These are phyloP conservation scores for Circaetus gallicus DNA, from an alignment of 2,113 vertebrate species.

Conservation along the genomic window DNA sequence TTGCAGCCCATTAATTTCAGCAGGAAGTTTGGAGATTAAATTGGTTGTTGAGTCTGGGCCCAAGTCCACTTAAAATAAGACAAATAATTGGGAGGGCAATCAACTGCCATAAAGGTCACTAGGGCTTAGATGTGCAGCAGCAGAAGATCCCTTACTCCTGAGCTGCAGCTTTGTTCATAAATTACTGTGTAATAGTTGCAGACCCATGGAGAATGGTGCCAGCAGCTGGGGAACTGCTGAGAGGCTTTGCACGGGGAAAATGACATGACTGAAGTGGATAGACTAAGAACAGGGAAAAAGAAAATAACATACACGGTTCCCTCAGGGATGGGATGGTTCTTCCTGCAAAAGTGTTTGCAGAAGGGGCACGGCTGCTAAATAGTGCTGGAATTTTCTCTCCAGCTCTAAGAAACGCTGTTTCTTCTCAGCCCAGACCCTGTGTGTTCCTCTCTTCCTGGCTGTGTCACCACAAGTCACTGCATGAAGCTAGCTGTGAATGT, in stretches of 20 bases:
- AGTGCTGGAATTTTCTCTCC: not conserved
- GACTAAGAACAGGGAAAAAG: not conserved
- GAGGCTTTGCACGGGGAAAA: accelerated
- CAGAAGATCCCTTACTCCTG: not conserved
- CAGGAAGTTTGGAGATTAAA: not conserved
- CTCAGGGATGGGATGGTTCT: not conserved
- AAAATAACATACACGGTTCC: not conserved
- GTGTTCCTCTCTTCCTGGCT: not conserved
- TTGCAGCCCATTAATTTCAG: not conserved
- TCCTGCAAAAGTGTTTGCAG: not conserved
- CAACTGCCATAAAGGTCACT: not conserved
- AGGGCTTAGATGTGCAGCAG: not conserved
- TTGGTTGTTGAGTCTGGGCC: not conserved
- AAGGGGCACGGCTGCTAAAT: not conserved
- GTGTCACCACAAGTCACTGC: not conserved
- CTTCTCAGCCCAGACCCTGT: not conserved
- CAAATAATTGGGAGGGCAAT: not conserved
- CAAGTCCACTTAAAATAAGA: not conserved
- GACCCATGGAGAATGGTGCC: not conserved
- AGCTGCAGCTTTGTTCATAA: not conserved
- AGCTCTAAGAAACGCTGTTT: not conserved
- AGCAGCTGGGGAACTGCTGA: not conserved
- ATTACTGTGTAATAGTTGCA: not conserved
- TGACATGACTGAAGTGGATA: not conserved
- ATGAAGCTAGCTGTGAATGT: not conserved